Base-by-base conservation (phyloP, 2,113 vertebrate species). In the Gymnorhina tibicen region DNA sequence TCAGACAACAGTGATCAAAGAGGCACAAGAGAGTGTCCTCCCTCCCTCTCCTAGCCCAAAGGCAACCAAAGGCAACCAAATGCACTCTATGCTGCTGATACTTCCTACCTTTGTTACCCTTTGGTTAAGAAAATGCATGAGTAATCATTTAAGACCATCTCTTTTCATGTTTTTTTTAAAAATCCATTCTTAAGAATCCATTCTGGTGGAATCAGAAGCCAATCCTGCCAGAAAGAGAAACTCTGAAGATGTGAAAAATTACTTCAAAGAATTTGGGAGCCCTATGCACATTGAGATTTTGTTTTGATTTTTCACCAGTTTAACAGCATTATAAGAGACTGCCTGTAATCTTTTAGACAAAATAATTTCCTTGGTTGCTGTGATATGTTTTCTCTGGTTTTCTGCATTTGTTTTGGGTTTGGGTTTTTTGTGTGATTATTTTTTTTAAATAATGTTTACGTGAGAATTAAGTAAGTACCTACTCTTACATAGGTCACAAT, bases 71-170 rank as follows among this genome's bases (percentile, higher is more conserved):
- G 7, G 37, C 42, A 68, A 33, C 5, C 46, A 55, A 63, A 68
- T 10, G 12, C 19, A n/a, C 11, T 59, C 16, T 63, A 16, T 70
- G 28, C 42, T 87, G 49, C 27, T 68, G 35, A 5, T 27, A 30
- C 0, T 0, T 1, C 3, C 46, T 53, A 47, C 8, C 3, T 67
- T n/a, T 47, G 35, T 67, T 67, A 70, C 7, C 15, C 9, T 53
- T 70, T 67, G 15, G 44, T 53, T 44, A 92, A n/a, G 66, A 85
- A 75, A 92, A 82, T 10, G 13, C 30, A 32, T 0, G 6, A 78
- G 3, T 78, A 33, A 88, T 52, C 47, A 30, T 47, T 49, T 82
- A 55, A 89, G n/a, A 53, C 5, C 19, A 20, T 17, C 9, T 68
- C 16, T 81, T 75, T 63, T 60, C 6, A n/a, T 47, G 1, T 20